phyloP scores from a whole-genome alignment of 2,113 vertebrate species.

The Rafetus swinhoei region DNA sequence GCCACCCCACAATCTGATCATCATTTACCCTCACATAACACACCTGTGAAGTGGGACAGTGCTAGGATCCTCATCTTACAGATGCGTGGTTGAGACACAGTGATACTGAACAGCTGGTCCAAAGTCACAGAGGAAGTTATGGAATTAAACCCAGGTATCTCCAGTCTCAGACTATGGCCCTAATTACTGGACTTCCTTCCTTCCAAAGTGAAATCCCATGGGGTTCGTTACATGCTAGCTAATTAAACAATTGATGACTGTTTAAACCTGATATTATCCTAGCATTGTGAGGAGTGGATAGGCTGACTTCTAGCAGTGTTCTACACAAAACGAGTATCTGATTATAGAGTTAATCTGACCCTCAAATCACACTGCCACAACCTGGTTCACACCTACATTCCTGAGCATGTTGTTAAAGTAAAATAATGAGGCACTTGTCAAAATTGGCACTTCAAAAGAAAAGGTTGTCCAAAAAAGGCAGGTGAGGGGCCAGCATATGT shows the following conservation, averaged over 20 bases:
- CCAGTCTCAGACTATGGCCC: background rate
- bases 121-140: background rate
- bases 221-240: background rate
- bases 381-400: background rate
- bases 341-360: background rate
- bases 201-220: background rate
- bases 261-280: background rate
- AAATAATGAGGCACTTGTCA: background rate
- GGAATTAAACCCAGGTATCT: background rate
- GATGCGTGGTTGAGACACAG: too few relatives aligned
- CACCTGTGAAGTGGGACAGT: background rate
- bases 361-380: background rate
- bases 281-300: background rate
- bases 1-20: background rate
- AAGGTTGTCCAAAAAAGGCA: background rate
- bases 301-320: background rate
- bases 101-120: background rate
- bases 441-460: background rate
- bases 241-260: background rate
- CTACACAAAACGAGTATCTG: background rate
- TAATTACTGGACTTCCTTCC: background rate
- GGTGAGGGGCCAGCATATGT: background rate
- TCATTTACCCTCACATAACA: background rate
- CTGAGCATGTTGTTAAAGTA: background rate
- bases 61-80: background rate